Percentiles rank a stretch among this genome's conserved stretches.
These are phyloP conservation scores for Crotalus tigris DNA, from an alignment of 2,113 vertebrate species.

Conservation along the genomic window DNA sequence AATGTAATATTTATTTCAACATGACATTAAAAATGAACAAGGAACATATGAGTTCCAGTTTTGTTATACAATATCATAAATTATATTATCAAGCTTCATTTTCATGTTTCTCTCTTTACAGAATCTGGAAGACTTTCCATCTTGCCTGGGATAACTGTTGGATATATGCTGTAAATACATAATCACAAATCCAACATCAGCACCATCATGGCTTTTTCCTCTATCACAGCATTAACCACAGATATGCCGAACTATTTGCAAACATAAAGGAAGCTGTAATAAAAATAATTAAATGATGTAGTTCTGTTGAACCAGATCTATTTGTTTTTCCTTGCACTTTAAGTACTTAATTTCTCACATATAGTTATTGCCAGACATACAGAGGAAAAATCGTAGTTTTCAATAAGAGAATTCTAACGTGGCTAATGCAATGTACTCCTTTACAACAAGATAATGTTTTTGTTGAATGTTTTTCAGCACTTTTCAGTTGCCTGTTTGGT, in stretches of 20 bases:
- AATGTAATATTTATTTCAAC: neutral
- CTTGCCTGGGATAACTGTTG: neutral
- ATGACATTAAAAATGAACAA: neutral
- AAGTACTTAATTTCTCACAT: neutral
- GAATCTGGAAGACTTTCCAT: neutral
- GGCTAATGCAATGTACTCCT: constrained; percentile 27
- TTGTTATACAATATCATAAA: no score
- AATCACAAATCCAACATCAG: neutral
- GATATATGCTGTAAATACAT: neutral
- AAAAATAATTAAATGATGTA: neutral
- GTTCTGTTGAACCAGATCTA: neutral
- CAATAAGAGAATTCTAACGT: constrained; percentile 4
- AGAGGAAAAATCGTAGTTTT: neutral
- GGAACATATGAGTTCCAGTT: no score
- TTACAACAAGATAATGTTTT: neutral
- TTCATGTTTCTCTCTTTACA: neutral
- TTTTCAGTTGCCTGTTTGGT: neutral
- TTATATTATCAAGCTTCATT: no score
- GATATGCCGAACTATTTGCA: no score
- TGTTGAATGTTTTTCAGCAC: neutral
- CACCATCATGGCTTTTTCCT: neutral
- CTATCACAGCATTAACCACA: neutral
- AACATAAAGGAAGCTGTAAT: neutral
- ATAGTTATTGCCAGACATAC: neutral
- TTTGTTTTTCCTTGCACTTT: neutral